Evolutionary conservation across 1,140 invertebrate species (phyloP).

Genomic region (Drosophila guanche): DNA sequence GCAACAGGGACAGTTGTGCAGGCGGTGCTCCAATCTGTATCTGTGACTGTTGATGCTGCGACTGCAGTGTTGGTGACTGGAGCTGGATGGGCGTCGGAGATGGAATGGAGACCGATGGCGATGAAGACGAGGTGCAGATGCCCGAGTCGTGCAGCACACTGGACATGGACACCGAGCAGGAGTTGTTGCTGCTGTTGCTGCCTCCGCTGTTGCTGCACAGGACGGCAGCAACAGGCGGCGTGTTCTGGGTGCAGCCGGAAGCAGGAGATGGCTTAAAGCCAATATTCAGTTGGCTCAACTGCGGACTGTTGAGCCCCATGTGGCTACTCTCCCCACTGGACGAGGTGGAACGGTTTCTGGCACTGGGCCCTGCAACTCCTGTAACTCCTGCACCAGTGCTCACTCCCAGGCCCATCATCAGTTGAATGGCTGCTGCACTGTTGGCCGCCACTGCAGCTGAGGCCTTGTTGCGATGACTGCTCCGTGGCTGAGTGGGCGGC

Average conservation of each 20-base stretch:
- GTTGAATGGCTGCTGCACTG: conserved; percentile 69
- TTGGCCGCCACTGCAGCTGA: conserved; percentile 52
- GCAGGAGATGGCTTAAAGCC: conserved; percentile 61
- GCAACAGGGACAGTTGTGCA: conserved; percentile 48
- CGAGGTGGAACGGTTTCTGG: conserved; percentile 75
- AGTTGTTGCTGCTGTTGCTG: conserved; percentile 56
- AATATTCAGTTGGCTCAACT: conserved; percentile 62
- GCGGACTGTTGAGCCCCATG: conserved; percentile 64
- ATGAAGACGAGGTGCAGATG: conserved; percentile 79
- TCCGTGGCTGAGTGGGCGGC: conserved; percentile 58
- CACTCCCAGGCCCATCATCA: conserved; percentile 61
- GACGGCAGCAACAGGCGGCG: conserved; percentile 28
- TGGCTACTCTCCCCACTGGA: conserved; percentile 79
- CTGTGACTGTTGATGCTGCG: conserved; percentile 30
- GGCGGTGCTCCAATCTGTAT: conserved; percentile 20
- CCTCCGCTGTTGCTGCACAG: conserved; percentile 28
- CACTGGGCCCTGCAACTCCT: conserved; percentile 35
- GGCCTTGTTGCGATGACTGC: conserved; percentile 74
- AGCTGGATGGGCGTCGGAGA: conserved; percentile 72
- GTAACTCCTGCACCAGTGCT: conserved; percentile 20
- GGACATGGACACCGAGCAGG: conserved; percentile 73
- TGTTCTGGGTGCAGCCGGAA: conserved; percentile 7
- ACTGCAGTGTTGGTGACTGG: conserved; percentile 66
- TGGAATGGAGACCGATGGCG: conserved; percentile 76
- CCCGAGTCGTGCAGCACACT: conserved; percentile 79